Base-by-base conservation (phyloP, 2,113 vertebrate genomes). In the Lophius piscatorius region DNA sequence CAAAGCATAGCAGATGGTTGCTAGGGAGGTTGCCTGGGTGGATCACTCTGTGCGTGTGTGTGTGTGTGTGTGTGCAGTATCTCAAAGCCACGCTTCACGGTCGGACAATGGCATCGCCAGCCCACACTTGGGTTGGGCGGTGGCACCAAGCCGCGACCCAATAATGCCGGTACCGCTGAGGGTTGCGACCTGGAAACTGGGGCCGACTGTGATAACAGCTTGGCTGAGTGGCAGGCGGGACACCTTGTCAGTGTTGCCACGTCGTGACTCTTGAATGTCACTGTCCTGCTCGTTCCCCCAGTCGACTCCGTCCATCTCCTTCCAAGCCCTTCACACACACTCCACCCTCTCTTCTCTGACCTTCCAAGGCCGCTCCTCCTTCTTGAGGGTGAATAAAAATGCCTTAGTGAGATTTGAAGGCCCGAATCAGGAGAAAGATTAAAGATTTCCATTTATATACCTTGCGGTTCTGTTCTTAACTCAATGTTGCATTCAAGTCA, bases 131-230 rank as follows among this genome's bases (percentile, higher is more conserved):
- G 63, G 77, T 46, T 48, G 64, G 71, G 63, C 40, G 46, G 83
- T 72, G 86, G 89, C 87, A 85, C 85, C 90, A 90, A 88, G 87
- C 88, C 85, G 90, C 85, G 90, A 89, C 88, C 86, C 89, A 91
- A 92, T 92, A 91, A 92, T 90, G 81, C 84, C 63, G 70, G 81
- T 84, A 89, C 88, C 82, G 77, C 88, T 86, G 85, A 90, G 89
- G 89, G 90, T 90, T 91, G 88, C 81, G 90, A 92, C 91, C 91
- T 91, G 88, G 88, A 91, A 91, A 88, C 80, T 60, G 62, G 65
- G 78, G 70, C 82, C 72, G 76, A 82, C 87, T 76, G 88, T 41
- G 87, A 88, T 87, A 91, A 91, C 91, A 91, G 91, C 91, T 91
- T 91, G 88, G 90, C 70, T 67, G 78, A 88, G 70, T 88, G 61